Evolutionary conservation across 2,113 vertebrate species (phyloP).

Genomic region (Leptodactylus fuscus): DNA sequence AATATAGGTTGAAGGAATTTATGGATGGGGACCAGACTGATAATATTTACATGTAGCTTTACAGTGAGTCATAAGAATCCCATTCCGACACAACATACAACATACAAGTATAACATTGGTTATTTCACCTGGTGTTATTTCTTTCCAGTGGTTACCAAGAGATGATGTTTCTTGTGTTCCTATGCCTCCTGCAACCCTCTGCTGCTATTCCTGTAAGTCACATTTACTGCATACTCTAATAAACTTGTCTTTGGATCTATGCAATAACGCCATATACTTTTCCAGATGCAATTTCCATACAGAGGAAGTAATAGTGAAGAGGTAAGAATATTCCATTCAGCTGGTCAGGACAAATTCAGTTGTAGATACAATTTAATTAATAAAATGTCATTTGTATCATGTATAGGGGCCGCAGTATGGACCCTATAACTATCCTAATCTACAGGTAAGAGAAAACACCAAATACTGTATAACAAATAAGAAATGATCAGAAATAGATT

Average conservation of each 20-base stretch:
- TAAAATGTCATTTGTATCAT: neutral
- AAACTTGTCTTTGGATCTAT: neutral
- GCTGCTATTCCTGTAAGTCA: slow-evolving; percentile 40
- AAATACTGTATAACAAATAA: neutral
- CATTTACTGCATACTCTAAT: neutral
- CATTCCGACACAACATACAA: neutral
- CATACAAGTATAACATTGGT: neutral
- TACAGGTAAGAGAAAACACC: slow-evolving; percentile 16
- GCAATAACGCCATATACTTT: neutral
- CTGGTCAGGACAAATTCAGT: neutral
- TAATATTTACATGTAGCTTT: too few relatives aligned
- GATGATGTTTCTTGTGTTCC: slow-evolving; percentile 29
- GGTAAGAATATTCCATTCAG: slow-evolving; percentile 11
- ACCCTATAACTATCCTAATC: neutral
- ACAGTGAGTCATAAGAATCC: too few relatives aligned
- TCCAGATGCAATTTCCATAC: slow-evolving; percentile 22
- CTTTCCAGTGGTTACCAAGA: neutral
- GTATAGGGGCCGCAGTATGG: slow-evolving; percentile 25
- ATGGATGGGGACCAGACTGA: too few relatives aligned
- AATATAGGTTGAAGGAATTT: too few relatives aligned
- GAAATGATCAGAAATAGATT: neutral
- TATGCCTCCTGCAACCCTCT: neutral
- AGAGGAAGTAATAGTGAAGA: slow-evolving; percentile 50
- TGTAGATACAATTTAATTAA: neutral
- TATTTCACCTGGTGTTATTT: neutral